phyloP scores from a whole-genome alignment of 2,797 vertebrate species.

The Zenarchopterus dispar region DNA sequence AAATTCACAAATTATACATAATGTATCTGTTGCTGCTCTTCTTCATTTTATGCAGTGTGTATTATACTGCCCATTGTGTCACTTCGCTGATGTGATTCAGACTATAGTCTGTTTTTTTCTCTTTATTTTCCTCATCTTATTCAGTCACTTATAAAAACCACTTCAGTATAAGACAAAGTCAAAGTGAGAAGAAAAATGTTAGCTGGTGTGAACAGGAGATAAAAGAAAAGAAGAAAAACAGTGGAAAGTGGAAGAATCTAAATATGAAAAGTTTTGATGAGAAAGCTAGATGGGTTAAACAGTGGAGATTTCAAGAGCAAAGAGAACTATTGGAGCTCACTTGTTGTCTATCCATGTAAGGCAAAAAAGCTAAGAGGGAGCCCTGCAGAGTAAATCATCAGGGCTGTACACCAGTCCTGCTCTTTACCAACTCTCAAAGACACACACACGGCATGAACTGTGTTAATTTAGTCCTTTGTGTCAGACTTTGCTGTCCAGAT shows the following conservation, averaged over 20 bases:
- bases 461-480: slow-evolving; percentile 9
- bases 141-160: background rate
- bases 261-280: slow-evolving; percentile 53
- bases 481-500: slow-evolving; percentile 1
- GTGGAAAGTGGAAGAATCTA: slow-evolving; percentile 31
- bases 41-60: too few relatives aligned
- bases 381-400: slow-evolving; percentile 65
- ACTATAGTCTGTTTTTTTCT: background rate
- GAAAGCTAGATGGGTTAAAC: slow-evolving; percentile 46
- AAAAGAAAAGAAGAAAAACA: slow-evolving; percentile 10
- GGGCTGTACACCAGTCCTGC: slow-evolving; percentile 49
- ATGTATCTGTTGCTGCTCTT: background rate
- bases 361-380: slow-evolving; percentile 72
- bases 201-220: slow-evolving; percentile 9
- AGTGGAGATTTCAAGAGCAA: slow-evolving; percentile 39
- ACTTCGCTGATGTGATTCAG: too few relatives aligned
- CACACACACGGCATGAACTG: slow-evolving; percentile 28
- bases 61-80: too few relatives aligned
- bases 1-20: background rate
- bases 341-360: slow-evolving; percentile 77
- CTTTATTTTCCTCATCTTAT: background rate
- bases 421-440: slow-evolving; percentile 37
- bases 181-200: background rate
- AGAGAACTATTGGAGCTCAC: slow-evolving; percentile 58
- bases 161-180: too few relatives aligned